A percentile compares a stretch with the other conserved stretches of the same genome.
Evolutionary conservation across 2,113 vertebrate genomes (phyloP).

Genomic region (Laticauda laticaudata): DNA sequence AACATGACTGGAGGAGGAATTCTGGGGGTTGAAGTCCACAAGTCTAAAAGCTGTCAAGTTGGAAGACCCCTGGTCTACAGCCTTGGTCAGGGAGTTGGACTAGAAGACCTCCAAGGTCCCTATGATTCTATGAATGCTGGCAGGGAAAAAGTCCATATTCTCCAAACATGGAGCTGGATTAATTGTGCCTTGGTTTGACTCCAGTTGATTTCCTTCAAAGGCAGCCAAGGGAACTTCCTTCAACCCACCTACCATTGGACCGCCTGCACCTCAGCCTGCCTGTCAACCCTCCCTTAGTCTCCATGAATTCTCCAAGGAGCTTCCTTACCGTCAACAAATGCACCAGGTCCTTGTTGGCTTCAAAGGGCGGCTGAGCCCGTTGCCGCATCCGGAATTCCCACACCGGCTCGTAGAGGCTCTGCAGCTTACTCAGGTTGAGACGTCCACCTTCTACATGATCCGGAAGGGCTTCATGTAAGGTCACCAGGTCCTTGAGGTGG

Average conservation of each 20-base stretch:
- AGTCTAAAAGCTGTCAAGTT: no score
- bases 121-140: neutral
- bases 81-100: no score
- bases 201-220: neutral
- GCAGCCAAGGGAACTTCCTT: neutral
- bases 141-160: neutral
- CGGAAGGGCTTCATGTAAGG: constrained; percentile 82
- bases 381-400: constrained; percentile 81
- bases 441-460: constrained; percentile 81
- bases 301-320: neutral
- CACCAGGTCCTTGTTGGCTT: constrained; percentile 85
- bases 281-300: neutral
- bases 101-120: neutral
- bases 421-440: constrained; percentile 85
- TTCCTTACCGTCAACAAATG: constrained; percentile 83
- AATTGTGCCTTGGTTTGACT: neutral
- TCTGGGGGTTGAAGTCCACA: no score
- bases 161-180: neutral
- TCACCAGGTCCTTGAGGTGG: constrained; percentile 91
- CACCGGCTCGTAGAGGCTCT: constrained; percentile 84
- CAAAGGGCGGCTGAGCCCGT: constrained; percentile 73
- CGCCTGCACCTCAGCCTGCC: neutral
- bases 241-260: rapidly evolving
- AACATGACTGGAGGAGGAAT: no score
- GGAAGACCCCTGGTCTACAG: no score